phyloP scores from a whole-genome alignment of 64 coral and sea anemone genomes.

The Anthopleura sola region DNA sequence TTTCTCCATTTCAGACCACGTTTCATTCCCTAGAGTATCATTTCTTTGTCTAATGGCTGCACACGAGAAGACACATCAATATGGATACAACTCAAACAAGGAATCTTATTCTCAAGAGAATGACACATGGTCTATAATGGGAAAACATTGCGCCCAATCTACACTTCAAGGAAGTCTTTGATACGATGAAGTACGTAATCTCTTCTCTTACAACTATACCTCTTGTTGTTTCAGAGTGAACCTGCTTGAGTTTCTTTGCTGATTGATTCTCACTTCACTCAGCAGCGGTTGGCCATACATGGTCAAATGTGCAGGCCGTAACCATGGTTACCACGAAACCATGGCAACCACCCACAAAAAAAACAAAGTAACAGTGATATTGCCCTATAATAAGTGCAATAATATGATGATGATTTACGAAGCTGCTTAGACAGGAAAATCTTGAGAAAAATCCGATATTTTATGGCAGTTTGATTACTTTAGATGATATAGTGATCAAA shows the following conservation, averaged over 20 bases:
- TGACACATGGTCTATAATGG: too few relatives aligned
- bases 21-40: too few relatives aligned
- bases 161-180: neutral
- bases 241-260: neutral
- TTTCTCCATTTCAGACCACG: too few relatives aligned
- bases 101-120: too few relatives aligned
- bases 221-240: neutral
- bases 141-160: too few relatives aligned
- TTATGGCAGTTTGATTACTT: too few relatives aligned
- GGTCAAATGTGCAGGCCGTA: neutral
- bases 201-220: neutral
- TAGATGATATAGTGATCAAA: too few relatives aligned
- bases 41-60: too few relatives aligned
- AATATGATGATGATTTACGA: neutral
- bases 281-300: neutral
- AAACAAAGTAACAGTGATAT: neutral
- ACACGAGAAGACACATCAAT: too few relatives aligned
- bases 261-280: neutral
- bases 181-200: neutral
- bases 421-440: too few relatives aligned
- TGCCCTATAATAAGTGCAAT: neutral
- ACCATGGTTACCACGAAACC: constrained; percentile 3
- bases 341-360: neutral
- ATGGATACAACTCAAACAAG: too few relatives aligned
- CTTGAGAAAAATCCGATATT: too few relatives aligned